Conservation (phyloP, 2,113 vertebrate species). For the Rissa tridactyla region DNA sequence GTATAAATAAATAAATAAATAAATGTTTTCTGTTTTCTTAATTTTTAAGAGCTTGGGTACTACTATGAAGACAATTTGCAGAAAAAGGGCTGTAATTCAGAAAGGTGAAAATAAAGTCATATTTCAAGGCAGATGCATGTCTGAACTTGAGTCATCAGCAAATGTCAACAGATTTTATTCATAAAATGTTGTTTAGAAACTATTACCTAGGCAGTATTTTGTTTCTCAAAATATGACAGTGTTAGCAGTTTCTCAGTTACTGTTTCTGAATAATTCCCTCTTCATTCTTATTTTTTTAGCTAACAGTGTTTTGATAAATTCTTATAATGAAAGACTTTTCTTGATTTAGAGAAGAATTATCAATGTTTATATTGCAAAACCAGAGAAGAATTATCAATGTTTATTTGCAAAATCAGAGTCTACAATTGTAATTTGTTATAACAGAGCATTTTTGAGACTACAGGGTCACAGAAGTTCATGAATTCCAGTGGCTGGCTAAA, state of each 20-base stretch:
- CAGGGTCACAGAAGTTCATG: background rate
- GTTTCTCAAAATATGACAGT: background rate
- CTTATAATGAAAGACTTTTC: background rate
- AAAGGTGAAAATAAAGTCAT: background rate
- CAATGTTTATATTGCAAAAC: background rate
- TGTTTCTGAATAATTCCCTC: background rate
- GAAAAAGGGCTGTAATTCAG: background rate
- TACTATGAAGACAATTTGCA: background rate
- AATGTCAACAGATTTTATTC: background rate
- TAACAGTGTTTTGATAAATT: background rate
- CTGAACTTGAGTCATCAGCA: background rate
- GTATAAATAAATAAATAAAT: background rate
- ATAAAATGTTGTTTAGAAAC: background rate
- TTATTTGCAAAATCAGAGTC: background rate
- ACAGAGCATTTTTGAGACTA: background rate
- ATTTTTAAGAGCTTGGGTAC: background rate
- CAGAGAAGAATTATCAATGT: background rate
- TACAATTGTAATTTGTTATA: background rate
- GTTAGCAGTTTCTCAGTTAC: background rate
- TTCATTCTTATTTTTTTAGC: background rate
- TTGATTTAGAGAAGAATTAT: background rate
- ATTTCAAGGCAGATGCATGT: background rate
- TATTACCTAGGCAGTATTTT: background rate
- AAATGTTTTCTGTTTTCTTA: background rate
- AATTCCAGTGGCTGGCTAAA: background rate